Base-by-base conservation (phyloP, 2,797 vertebrate genomes). In the Varecia variegata region DNA sequence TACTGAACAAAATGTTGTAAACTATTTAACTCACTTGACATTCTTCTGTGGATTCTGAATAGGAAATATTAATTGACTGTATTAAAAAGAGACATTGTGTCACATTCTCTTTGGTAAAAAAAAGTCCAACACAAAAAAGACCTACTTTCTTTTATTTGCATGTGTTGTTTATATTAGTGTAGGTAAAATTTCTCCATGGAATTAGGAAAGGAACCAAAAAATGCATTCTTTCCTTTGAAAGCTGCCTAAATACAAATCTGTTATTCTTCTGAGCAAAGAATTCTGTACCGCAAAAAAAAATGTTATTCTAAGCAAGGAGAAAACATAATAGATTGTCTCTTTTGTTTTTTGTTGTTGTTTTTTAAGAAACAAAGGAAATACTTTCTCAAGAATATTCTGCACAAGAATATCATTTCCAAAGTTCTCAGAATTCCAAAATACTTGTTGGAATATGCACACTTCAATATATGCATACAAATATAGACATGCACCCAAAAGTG, bases 251-350 rank as follows among this genome's bases (percentile, higher is more conserved):
- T 35, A 93, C 47, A 81, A 95, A 60, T 43, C 38, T 92, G 25
- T 27, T 81, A 56, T 88, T 92, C 20, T 90, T 83, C 62, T 50
- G 7, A 81, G 20, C 30, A 93, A 95, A 94, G 27, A 89, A 79
- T 82, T n/a, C 25, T 94, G 38, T 40, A 67, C 9, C 18, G 45
- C 35, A 95, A 88, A 94, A 74, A 95, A 92, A 95, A 92, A 81
- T 17, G 2, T 52, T 89, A 80, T 76, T 92, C 8, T 62, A 95
- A 90, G 38, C 13, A 95, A 77, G 35, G 79, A 71, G 83, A 95
- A 85, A 52, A 2, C 40, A 74, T 30, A 80, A 50, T 62, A 79
- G 2, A 67, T 70, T 60, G 40, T 95, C 35, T 58, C 27, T 93
- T 13, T 92, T 95, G 84, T 74, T 93, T 58, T 58, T 58, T 58